Base-by-base conservation (phyloP, 2,888 invertebrate genomes). In the Ypsolopha sequella region DNA sequence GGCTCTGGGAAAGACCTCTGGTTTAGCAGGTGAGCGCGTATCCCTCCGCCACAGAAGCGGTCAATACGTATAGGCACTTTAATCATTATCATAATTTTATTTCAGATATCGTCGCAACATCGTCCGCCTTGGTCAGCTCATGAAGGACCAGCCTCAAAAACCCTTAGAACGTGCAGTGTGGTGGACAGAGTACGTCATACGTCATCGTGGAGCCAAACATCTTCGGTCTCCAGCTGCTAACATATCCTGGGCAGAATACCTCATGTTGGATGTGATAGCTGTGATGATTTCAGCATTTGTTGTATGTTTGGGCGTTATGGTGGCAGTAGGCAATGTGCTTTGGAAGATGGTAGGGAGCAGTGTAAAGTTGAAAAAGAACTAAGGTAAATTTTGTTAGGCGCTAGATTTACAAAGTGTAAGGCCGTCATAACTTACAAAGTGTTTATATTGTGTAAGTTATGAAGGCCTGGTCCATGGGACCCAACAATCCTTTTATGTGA, bases 131-230 rank as follows among this genome's bases (percentile, higher is more conserved):
- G 46, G 53, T 2, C 50, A 52, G 38, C 51, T 67, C 6, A 36
- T 63, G 41, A 52, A 57, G n/a, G 68, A 70, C 53, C 60, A 63
- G 52, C 64, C 65, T 9, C 61, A 64, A 53, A 58, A 50, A 33
- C 58, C 63, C 6, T 38, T 66, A 39, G 65, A 68, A 43, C 61
- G 61, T 51, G 66, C 67, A 0, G 55, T 69, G n/a, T 68, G 66
- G 66, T 70, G 70, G 68, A 64, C 66, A 9, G 72, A 72, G 53
- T 71, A 71, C 51, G 65, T 70, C 8, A 56, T 70, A 11, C 56
- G 70, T 24, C 65, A 70, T 54, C 58, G 63, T 49, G 70, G 71
- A 6, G 65, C 70, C 1, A 56, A 54, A 48, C 68, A 70, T 54
- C 57, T 72, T 13, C 60, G 63, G 51, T 68, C 66, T 51, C 65